phyloP scores from a whole-genome alignment of 2,797 vertebrate species.

The Mormyrops attenuatus region DNA sequence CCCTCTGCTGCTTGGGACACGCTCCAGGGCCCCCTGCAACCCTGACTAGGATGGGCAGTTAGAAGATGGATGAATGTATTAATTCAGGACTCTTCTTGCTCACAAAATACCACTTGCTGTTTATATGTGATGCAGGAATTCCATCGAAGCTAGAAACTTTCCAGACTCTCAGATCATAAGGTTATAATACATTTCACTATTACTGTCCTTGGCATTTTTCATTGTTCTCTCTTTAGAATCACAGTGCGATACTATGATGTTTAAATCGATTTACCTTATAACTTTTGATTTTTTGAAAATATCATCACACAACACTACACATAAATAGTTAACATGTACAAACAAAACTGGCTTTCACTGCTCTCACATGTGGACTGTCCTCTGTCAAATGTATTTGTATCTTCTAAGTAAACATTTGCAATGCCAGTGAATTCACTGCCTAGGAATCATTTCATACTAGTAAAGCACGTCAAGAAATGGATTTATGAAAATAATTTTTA shows the following conservation, averaged over 20 bases:
- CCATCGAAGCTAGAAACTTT: background rate
- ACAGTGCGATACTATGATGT: background rate
- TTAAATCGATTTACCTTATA: background rate
- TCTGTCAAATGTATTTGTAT: background rate
- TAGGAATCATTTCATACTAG: background rate
- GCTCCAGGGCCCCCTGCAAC: background rate
- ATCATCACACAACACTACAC: background rate
- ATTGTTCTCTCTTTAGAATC: background rate
- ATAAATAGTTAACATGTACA: background rate
- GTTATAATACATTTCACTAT: background rate
- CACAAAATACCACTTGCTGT: background rate
- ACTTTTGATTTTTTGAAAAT: background rate
- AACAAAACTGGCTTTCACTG: background rate
- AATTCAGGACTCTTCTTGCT: background rate
- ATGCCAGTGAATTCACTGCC: background rate
- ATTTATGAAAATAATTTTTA: background rate
- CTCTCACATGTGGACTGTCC: background rate
- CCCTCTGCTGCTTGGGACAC: background rate
- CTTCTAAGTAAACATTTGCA: background rate
- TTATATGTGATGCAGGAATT: background rate
- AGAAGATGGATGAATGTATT: background rate
- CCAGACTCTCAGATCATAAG: background rate
- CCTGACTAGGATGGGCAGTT: background rate
- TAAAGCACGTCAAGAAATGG: background rate
- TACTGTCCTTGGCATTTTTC: background rate